Conservation (phyloP, 2,113 vertebrate genomes). For the Oryzias curvinotus region DNA sequence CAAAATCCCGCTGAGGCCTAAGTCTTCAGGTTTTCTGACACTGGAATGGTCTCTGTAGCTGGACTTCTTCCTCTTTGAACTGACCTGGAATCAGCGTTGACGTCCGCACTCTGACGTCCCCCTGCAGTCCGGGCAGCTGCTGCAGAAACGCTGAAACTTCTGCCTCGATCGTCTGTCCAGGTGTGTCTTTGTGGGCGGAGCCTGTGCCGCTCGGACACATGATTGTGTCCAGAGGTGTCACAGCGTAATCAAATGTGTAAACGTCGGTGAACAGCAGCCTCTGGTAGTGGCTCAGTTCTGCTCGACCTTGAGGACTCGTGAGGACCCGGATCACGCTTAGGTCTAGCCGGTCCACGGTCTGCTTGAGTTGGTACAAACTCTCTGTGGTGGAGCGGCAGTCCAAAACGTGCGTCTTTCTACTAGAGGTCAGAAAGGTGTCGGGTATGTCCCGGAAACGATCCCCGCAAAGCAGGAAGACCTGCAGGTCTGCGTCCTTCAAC, state of each 20-base stretch:
- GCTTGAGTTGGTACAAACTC: conserved; percentile 82
- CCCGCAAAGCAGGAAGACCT: conserved; percentile 50
- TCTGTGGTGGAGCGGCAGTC: conserved; percentile 64
- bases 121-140: conserved; percentile 80
- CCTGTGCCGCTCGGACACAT: conserved; percentile 32
- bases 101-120: conserved; percentile 77
- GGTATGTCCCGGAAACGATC: background rate
- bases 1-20: too few species aligned
- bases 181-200: conserved; percentile 21
- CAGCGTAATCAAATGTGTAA: conserved; percentile 82
- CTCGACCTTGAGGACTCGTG: conserved; percentile 70
- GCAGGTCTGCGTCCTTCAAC: background rate
- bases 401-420: conserved; percentile 44
- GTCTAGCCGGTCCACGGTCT: conserved; percentile 79
- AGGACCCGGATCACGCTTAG: conserved; percentile 76
- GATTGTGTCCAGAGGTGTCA: conserved; percentile 25
- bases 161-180: conserved; percentile 39
- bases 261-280: conserved; percentile 83
- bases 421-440: rapidly evolving
- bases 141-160: conserved; percentile 80
- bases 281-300: conserved; percentile 71
- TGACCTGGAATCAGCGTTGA: conserved; percentile 89
- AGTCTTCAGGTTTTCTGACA: too few species aligned
- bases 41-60: background rate
- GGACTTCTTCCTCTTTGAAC: background rate